Percentiles rank a stretch among this genome's conserved stretches.
These are phyloP conservation scores for Sphaerophoria rueppellii DNA, from an alignment of 2,888 invertebrate species.

Conservation along the genomic window DNA sequence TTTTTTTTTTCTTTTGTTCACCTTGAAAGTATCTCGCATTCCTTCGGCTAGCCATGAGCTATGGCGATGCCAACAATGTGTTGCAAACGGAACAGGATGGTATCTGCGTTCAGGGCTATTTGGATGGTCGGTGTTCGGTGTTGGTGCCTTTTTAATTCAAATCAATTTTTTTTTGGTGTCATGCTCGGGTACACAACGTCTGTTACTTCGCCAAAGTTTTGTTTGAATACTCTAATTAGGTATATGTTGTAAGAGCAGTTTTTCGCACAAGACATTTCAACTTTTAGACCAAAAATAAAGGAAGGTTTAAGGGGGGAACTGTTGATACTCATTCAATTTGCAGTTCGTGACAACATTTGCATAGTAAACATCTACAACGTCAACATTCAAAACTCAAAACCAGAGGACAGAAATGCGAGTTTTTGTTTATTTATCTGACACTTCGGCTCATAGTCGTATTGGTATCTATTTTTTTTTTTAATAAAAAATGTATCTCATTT, in stretches of 20 bases:
- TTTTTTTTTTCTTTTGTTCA: conserved; percentile 22
- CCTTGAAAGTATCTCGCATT: conserved; percentile 70
- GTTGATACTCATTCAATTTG: conserved; percentile 12
- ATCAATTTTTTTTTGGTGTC: no score
- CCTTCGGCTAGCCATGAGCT: conserved; percentile 14
- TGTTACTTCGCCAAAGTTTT: no score
- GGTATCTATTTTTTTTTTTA: neutral
- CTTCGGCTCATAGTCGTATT: neutral
- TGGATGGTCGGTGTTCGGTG: neutral
- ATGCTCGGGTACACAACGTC: no score
- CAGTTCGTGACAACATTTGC: conserved; percentile 35
- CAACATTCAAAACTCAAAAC: neutral
- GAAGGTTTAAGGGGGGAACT: neutral
- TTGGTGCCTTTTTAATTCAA: neutral
- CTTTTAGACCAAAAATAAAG: neutral
- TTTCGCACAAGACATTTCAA: no score
- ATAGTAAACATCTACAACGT: conserved; percentile 5
- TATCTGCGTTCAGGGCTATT: conserved; percentile 23
- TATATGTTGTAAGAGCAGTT: no score
- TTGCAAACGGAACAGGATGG: neutral
- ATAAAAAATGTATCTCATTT: conserved; percentile 8
- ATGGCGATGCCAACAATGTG: no score
- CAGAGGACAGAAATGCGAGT: neutral
- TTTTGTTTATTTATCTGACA: neutral
- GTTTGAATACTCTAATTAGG: no score